Conservation (phyloP, 2,888 invertebrate species). For the Tryphoninae sp. region DNA sequence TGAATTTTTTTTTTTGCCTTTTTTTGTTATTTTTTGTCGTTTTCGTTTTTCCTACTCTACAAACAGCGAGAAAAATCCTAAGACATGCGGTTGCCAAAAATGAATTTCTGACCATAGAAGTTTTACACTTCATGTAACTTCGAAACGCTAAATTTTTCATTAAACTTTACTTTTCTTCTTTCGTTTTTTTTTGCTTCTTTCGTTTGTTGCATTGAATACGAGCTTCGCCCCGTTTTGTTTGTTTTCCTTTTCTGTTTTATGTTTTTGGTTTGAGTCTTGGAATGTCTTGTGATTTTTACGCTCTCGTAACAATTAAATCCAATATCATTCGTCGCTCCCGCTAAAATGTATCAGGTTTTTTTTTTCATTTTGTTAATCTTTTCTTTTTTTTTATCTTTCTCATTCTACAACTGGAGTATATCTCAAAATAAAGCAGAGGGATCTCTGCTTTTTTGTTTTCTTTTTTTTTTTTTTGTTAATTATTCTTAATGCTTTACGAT, state of each 20-base stretch:
- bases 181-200: slow-evolving; percentile 41
- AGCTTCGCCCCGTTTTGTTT: slow-evolving; percentile 47
- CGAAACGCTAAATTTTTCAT: slow-evolving; percentile 64
- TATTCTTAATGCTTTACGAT: slow-evolving; percentile 71
- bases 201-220: slow-evolving; percentile 57
- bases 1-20: slow-evolving; percentile 8
- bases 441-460: slow-evolving; percentile 71
- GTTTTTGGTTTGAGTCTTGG: slow-evolving; percentile 62
- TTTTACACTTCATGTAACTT: slow-evolving; percentile 68
- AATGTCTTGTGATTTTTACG: slow-evolving; percentile 80
- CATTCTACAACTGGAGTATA: slow-evolving; percentile 73
- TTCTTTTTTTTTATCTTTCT: slow-evolving; percentile 62
- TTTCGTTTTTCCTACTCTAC: slow-evolving; percentile 69
- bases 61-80: slow-evolving; percentile 80
- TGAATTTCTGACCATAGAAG: slow-evolving; percentile 64
- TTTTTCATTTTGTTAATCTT: slow-evolving; percentile 59
- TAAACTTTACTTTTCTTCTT: slow-evolving; percentile 50
- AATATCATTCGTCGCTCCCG: slow-evolving; percentile 75
- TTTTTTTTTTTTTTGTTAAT: slow-evolving; percentile 66
- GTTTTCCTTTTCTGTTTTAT: not conserved
- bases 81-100: slow-evolving; percentile 73
- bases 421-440: slow-evolving; percentile 75
- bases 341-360: slow-evolving; percentile 70
- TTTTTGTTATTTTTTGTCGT: slow-evolving; percentile 28
- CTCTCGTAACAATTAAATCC: slow-evolving; percentile 79